Base-by-base conservation (phyloP, 2,888 invertebrate species). In the Xestia rhomboidea region DNA sequence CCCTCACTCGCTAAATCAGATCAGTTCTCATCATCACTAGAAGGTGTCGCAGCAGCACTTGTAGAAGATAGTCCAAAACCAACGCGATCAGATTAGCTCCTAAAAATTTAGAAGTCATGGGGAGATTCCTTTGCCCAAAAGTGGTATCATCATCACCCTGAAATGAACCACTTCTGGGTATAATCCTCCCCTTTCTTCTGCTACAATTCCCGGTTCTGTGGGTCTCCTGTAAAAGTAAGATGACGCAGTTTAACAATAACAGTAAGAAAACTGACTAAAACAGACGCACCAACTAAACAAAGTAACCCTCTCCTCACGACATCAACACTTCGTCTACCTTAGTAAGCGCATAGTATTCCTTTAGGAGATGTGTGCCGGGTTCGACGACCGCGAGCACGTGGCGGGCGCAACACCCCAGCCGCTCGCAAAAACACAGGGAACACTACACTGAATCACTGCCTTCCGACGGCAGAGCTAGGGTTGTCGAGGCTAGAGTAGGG, bases 391-490 rank as follows among this genome's bases (percentile, higher is more conserved):
- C 83, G 79, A 85, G 81, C 89, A 89, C 89, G 89, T 89, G 87
- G 88, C 90, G 89, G 76, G 77, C 81, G 90, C 94, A 93, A 95
- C 95, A 95, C 95, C 93, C 94, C 93, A 92, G 78, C 81, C 83
- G 77, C 83, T 87, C 85, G 92, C 93, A 94, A 94, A 94, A 94
- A 94, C 93, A 88, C 92, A 93, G 93, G 93, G 93, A 92, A 93
- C 88, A 90, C 91, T 85, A 88, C 90, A 90, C 90, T 92, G 93
- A 93, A 91, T 92, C 93, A 93, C 91, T 88, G 86, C 87, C 90
- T 86, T 82, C 85, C 77, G 85, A 84, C 77, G 74, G 67, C 66
- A 2, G 11, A 0, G 38, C 67, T 83, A 89, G 89, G 88, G 87
- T 41, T 85, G 82, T 8, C 89, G 57, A 74, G 71, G 62, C 18